A percentile compares a stretch with the other conserved stretches of the same genome.
phyloP scores from a whole-genome alignment of 2,888 invertebrate species.

The Lampropteryx suffumata region DNA sequence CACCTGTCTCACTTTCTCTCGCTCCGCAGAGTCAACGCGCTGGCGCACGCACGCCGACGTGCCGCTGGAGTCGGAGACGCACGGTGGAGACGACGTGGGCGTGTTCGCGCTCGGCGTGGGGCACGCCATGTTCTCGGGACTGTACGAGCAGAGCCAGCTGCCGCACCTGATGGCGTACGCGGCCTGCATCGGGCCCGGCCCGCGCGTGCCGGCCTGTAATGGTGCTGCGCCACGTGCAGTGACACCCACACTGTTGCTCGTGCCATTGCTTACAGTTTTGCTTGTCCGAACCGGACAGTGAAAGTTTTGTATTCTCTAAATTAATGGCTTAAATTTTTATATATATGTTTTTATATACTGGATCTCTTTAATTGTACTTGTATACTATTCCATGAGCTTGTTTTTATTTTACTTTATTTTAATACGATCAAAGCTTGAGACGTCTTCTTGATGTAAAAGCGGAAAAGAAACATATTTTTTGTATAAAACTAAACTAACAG shows the following conservation, averaged over 20 bases:
- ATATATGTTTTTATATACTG: no score
- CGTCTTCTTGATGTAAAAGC: no score
- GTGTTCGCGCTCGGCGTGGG: slow-evolving; percentile 88
- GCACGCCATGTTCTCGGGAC: slow-evolving; percentile 88
- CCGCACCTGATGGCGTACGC: slow-evolving; percentile 89
- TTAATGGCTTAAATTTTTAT: no score
- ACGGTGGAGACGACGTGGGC: slow-evolving; percentile 91
- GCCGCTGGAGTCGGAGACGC: slow-evolving; percentile 85
- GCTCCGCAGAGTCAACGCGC: slow-evolving; percentile 33
- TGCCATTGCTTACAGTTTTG: slow-evolving; percentile 50
- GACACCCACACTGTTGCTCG: neutral
- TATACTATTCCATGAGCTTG: no score
- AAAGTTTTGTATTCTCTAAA: no score
- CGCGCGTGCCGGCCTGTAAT: slow-evolving; percentile 40
- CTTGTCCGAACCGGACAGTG: slow-evolving; percentile 55
- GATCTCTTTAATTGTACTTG: no score
- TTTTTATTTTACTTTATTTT: no score
- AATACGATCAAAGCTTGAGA: no score
- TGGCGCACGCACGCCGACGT: slow-evolving; percentile 72
- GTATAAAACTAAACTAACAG: no score
- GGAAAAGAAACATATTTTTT: no score
- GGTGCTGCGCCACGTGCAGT: neutral
- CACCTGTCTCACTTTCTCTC: neutral
- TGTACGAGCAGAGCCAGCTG: slow-evolving; percentile 89
- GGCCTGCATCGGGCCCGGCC: slow-evolving; percentile 85